Evolutionary conservation across 2,888 invertebrate genomes (phyloP).

Genomic region (Parthenolecanium corni): DNA sequence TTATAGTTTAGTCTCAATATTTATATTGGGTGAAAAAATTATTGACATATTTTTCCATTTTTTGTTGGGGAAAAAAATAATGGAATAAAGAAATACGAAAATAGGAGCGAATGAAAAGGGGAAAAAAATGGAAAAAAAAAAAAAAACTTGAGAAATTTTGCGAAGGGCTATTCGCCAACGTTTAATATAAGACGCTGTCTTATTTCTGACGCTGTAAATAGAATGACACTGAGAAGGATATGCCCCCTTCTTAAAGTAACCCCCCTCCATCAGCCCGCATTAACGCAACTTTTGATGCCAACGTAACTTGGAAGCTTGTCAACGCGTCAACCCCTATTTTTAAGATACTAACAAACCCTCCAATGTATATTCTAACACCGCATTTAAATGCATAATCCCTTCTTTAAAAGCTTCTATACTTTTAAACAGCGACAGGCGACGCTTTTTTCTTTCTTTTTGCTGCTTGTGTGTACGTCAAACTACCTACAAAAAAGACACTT

Average conservation of each 20-base stretch:
- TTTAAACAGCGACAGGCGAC: constrained; percentile 10
- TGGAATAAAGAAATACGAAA: too few relatives aligned
- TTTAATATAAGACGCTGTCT: constrained; percentile 28
- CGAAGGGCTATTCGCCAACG: constrained; percentile 21
- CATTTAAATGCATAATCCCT: constrained; percentile 28
- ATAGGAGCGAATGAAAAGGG: not conserved
- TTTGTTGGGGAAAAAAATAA: too few relatives aligned
- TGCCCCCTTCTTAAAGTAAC: constrained; percentile 11
- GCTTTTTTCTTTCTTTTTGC: not conserved
- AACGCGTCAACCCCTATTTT: constrained; percentile 29
- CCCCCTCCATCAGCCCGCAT: constrained; percentile 13
- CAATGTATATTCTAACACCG: constrained; percentile 26
- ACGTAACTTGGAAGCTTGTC: constrained; percentile 30
- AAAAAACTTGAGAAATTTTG: not conserved
- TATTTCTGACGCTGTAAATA: constrained; percentile 27
- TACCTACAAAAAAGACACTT: constrained; percentile 23
- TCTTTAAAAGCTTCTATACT: constrained; percentile 28
- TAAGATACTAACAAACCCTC: constrained; percentile 28
- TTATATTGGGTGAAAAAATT: too few relatives aligned
- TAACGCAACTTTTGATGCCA: constrained; percentile 29
- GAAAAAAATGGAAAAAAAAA: too few relatives aligned
- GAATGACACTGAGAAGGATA: constrained; percentile 26
- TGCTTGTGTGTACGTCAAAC: constrained; percentile 17
- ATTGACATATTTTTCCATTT: too few relatives aligned
- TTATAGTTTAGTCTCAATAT: too few relatives aligned